A percentile compares a stretch with the other conserved stretches of the same genome.
These are phyloP conservation scores for Pentamera pediparva DNA, from an alignment of 53 echinoderm and acorn worm species.

Conservation along the genomic window DNA sequence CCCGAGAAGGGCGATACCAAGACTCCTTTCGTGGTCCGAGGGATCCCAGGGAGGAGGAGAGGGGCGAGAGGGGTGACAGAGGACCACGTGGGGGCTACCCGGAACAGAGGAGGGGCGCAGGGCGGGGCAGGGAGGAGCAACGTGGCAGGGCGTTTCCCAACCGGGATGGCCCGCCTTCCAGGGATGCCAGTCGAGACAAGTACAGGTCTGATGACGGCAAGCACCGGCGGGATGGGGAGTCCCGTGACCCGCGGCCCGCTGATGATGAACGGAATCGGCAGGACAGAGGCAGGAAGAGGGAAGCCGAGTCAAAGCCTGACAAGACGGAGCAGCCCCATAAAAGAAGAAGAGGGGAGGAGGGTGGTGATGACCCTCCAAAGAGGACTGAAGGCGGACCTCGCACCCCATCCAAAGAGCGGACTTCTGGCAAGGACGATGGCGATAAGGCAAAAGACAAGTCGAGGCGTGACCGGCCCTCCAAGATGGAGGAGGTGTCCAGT, in stretches of 20 bases:
- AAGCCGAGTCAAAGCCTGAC: slow-evolving; percentile 34
- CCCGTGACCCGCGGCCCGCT: background rate
- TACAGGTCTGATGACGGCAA: slow-evolving; percentile 7
- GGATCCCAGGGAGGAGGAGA: slow-evolving; percentile 66
- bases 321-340: slow-evolving; percentile 16
- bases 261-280: slow-evolving; percentile 6
- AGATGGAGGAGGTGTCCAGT: slow-evolving; percentile 31
- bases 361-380: slow-evolving; percentile 30
- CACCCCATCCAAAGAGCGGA: slow-evolving; percentile 9
- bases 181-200: background rate
- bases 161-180: slow-evolving; percentile 7
- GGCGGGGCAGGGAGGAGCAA: slow-evolving; percentile 2
- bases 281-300: slow-evolving; percentile 23
- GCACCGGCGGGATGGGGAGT: background rate
- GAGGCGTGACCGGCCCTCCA: slow-evolving; percentile 1
- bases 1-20: slow-evolving; percentile 19
- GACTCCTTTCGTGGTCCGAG: slow-evolving; percentile 35
- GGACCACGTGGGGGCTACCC: slow-evolving; percentile 3
- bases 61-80: slow-evolving; percentile 31
- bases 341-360: slow-evolving; percentile 26
- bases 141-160: background rate
- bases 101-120: slow-evolving; percentile 2
- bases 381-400: slow-evolving; percentile 3
- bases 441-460: background rate
- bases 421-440: background rate